Percentiles rank a stretch among this genome's conserved stretches.
Conservation (phyloP, 2,888 invertebrate genomes). For the Calliopum simillimum region DNA sequence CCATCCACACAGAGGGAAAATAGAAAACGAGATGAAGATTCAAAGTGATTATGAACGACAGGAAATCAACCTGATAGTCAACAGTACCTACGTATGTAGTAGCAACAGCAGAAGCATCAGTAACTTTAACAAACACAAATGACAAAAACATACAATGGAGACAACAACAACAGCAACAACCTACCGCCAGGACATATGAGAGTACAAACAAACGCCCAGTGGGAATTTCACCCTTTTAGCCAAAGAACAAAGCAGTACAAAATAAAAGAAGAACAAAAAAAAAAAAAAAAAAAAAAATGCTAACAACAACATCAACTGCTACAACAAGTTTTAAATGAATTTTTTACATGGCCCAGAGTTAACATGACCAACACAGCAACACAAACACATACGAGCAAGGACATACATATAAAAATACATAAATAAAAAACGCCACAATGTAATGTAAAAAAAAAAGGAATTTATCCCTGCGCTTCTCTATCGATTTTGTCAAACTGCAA, state of each 20-base stretch:
- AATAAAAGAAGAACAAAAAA: background rate
- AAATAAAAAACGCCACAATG: no score
- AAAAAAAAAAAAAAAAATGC: conserved; percentile 10
- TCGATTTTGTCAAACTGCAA: conserved; percentile 22
- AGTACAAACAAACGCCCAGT: conserved; percentile 3
- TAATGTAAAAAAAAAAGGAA: background rate
- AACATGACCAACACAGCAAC: conserved; percentile 5
- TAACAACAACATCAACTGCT: conserved; percentile 11
- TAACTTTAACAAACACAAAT: no score
- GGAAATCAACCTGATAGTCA: conserved; percentile 57
- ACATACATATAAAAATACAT: no score
- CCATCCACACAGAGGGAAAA: conserved; percentile 5
- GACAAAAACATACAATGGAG: conserved; percentile 18
- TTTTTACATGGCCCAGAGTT: conserved; percentile 5
- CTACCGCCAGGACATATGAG: conserved; percentile 33
- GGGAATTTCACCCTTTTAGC: background rate
- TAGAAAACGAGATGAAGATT: conserved; percentile 19
- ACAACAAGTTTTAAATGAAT: conserved; percentile 11
- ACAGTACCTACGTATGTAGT: no score
- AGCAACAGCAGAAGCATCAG: conserved; percentile 15
- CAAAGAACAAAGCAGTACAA: background rate
- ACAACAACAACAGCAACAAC: conserved; percentile 44
- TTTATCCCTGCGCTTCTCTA: background rate
- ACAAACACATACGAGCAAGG: background rate
- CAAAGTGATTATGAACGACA: conserved; percentile 44